Percentiles rank a stretch among this genome's conserved stretches.
These are phyloP conservation scores for Cyanistes caeruleus DNA, from an alignment of 2,113 vertebrate genomes.

Conservation along the genomic window DNA sequence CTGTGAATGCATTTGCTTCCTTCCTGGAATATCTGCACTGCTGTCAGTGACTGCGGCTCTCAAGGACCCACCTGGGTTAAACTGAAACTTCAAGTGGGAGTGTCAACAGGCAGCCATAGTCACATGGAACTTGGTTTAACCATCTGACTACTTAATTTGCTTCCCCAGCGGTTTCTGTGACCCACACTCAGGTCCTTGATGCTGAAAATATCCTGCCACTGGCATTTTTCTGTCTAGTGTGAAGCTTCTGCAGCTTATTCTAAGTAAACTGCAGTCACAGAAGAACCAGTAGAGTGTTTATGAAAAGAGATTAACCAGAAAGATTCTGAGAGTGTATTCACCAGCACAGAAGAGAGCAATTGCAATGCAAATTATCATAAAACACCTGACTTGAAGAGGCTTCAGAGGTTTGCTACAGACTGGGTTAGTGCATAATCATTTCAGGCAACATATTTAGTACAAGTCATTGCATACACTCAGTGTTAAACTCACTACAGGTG, in stretches of 20 bases:
- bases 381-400: neutral
- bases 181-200: neutral
- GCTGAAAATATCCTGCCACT: neutral
- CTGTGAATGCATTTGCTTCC: slow-evolving; percentile 36
- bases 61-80: neutral
- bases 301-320: neutral
- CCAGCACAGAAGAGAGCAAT: neutral
- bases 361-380: neutral
- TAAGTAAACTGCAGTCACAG: neutral
- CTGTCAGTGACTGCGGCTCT: neutral
- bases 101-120: neutral
- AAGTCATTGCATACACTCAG: neutral
- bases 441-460: neutral
- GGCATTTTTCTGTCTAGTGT: neutral
- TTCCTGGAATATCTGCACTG: neutral
- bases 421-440: neutral
- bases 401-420: neutral
- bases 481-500: neutral
- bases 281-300: neutral
- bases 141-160: neutral
- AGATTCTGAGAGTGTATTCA: neutral
- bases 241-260: neutral
- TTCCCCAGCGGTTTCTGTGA: neutral
- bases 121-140: neutral
- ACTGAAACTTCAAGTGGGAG: neutral